Base-by-base conservation (phyloP, 2,888 invertebrate genomes). In the Fissipunctia ypsillon region DNA sequence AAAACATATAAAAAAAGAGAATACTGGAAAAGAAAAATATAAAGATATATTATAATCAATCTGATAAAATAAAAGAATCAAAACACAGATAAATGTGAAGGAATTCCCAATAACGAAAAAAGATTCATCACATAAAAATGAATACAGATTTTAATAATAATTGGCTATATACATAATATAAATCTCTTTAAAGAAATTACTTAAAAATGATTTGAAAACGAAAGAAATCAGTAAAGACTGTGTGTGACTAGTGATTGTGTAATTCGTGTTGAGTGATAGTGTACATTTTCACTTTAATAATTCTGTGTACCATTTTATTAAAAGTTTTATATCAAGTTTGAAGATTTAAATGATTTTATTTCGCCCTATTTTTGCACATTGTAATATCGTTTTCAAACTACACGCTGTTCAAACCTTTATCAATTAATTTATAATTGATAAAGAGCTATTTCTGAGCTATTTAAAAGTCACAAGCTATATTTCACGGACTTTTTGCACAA, bases 271-370 rank as follows among this genome's bases (percentile, higher is more conserved):
- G 60, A 66, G 74, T 83, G 72, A 72, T 31, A 48, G 71, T 73
- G 76, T 70, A 56, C 28, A 67, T 84, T 84, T 85, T 3, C 60
- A 81, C 10, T 85, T 85, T 84, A 78, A 50, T 78, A 84, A 60
- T 65, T 48, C 78, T 69, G 75, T 77, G 69, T 70, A 66, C 35
- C 22, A 25, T 71, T 76, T 52, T 28, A 85, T 76, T 85, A 85
- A 85, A 85, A 77, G 16, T 45, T 35, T 77, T 65, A 9, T 43
- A 28, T 52, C 28, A 67, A 67, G 10, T 68, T 73, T 74, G 57
- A 69, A 35, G 35, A 52, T 73, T 85, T 80, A 9, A 60, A 73
- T 85, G 52, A 70, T 57, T 76, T 31, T 4, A 9, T 25, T 25
- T 14, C 12, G 4, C 22, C 63, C 64, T 75, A 25, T 57, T 60